phyloP scores from a whole-genome alignment of 2,888 invertebrate species.

The Pocota personata region DNA sequence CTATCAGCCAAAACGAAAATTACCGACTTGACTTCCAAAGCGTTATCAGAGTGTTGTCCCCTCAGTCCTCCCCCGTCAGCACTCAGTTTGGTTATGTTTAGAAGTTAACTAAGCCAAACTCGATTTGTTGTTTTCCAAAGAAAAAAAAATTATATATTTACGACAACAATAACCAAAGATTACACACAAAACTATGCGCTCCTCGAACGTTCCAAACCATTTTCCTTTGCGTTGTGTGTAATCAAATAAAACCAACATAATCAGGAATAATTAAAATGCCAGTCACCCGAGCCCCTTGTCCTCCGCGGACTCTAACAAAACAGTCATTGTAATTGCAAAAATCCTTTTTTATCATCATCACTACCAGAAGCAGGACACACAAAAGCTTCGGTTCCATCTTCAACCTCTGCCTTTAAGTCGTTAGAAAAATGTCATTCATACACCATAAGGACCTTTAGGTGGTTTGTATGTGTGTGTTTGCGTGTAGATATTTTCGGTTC shows the following conservation, averaged over 20 bases:
- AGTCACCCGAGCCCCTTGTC: slow-evolving; percentile 30
- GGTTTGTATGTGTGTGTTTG: slow-evolving; percentile 9
- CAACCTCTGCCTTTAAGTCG: slow-evolving; percentile 29
- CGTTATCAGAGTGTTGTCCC: not conserved
- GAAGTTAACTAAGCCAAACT: slow-evolving; percentile 26
- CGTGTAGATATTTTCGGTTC: slow-evolving; percentile 59
- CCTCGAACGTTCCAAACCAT: not conserved
- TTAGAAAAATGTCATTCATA: slow-evolving; percentile 46
- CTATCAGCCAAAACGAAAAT: slow-evolving; percentile 51
- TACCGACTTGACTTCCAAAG: slow-evolving; percentile 10
- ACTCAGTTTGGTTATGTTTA: not conserved
- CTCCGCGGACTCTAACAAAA: slow-evolving; percentile 43
- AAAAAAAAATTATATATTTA: slow-evolving; percentile 13
- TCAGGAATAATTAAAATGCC: slow-evolving; percentile 71
- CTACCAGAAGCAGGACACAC: slow-evolving; percentile 61
- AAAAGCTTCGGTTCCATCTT: slow-evolving; percentile 24
- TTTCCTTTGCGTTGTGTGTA: slow-evolving; percentile 31
- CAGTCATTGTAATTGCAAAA: slow-evolving; percentile 68
- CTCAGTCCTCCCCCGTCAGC: not conserved
- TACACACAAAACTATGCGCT: slow-evolving; percentile 36
- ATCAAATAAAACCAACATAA: slow-evolving; percentile 71
- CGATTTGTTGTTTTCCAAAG: slow-evolving; percentile 5
- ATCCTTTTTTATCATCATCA: slow-evolving; percentile 71
- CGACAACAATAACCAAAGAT: slow-evolving; percentile 53
- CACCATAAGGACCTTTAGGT: slow-evolving; percentile 11